These are phyloP conservation scores for Diacarnus erythraeanus DNA, from an alignment of 37 sponge, comb jelly and placozoan genomes.

Conservation along the genomic window DNA sequence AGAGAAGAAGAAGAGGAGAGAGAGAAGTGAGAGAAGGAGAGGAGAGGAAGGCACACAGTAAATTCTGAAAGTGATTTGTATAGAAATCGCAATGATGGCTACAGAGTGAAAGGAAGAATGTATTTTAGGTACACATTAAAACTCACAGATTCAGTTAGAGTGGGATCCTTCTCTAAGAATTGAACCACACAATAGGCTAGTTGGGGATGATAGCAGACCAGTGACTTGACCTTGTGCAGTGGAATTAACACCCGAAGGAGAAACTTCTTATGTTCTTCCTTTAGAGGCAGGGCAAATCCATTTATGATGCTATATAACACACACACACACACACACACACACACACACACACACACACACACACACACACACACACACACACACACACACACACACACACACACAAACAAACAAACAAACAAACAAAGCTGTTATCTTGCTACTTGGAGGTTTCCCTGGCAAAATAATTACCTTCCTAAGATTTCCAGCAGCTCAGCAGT, in stretches of 20 bases:
- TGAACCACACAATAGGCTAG: slow-evolving; percentile 98
- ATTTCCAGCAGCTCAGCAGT: slow-evolving; percentile 97
- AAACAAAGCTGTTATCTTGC: background rate
- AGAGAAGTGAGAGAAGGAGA: no score
- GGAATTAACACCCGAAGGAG: slow-evolving; percentile 89
- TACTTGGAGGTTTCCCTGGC: background rate
- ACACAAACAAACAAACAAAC: no score
- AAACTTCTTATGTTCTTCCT: slow-evolving; percentile 95
- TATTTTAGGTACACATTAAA: no score
- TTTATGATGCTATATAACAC: slow-evolving; percentile 85
- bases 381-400: no score
- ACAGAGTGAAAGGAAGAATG: background rate
- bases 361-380: slow-evolving; percentile 1
- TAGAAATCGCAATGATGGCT: background rate
- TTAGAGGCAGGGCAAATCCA: slow-evolving; percentile 97
- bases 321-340: background rate
- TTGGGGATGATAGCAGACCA: slow-evolving; percentile 74
- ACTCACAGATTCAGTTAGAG: slow-evolving; percentile 89
- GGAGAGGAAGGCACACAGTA: no score
- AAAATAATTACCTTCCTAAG: slow-evolving; percentile 73
- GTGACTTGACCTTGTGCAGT: slow-evolving; percentile 89
- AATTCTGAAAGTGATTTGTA: background rate
- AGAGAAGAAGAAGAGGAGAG: background rate
- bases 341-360: slow-evolving; percentile 4
- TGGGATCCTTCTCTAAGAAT: slow-evolving; percentile 97